Conservation (phyloP, 53 echinoderm and acorn worm genomes). For the Crossaster papposus region DNA sequence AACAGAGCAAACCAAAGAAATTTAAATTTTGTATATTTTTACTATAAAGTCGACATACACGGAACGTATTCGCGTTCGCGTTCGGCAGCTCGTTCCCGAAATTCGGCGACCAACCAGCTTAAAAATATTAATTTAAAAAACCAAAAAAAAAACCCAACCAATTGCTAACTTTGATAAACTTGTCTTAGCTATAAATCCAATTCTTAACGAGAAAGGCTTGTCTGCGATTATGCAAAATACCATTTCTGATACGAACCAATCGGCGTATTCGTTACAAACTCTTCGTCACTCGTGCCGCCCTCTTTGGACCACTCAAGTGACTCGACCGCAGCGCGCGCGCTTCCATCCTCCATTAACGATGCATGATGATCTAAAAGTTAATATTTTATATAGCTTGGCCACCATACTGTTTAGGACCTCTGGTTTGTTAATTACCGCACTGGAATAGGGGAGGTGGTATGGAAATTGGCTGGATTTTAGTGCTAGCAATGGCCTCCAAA, state of each 20-base stretch:
- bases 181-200: background rate
- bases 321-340: background rate
- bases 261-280: slow-evolving; percentile 30
- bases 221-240: slow-evolving; percentile 15
- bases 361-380: slow-evolving; percentile 33
- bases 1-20: background rate
- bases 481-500: slow-evolving; percentile 46
- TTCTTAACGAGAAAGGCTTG: background rate
- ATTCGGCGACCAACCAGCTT: too few species aligned
- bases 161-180: too few species aligned
- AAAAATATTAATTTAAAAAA: too few species aligned
- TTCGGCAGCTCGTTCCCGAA: too few species aligned
- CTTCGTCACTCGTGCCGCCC: slow-evolving; percentile 4
- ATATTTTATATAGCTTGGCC: slow-evolving; percentile 52
- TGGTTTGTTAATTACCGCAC: slow-evolving; percentile 1
- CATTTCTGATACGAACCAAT: slow-evolving; percentile 19
- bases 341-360: slow-evolving; percentile 31
- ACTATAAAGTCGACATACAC: too few species aligned
- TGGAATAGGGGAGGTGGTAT: background rate
- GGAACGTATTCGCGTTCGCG: too few species aligned
- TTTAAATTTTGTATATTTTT: too few species aligned
- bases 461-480: slow-evolving; percentile 30
- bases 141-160: too few species aligned
- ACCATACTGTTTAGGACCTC: slow-evolving; percentile 13
- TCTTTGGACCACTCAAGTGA: too few species aligned